These are phyloP conservation scores for Whitmania pigra DNA, from an alignment of 1,140 invertebrate genomes.

Conservation along the genomic window DNA sequence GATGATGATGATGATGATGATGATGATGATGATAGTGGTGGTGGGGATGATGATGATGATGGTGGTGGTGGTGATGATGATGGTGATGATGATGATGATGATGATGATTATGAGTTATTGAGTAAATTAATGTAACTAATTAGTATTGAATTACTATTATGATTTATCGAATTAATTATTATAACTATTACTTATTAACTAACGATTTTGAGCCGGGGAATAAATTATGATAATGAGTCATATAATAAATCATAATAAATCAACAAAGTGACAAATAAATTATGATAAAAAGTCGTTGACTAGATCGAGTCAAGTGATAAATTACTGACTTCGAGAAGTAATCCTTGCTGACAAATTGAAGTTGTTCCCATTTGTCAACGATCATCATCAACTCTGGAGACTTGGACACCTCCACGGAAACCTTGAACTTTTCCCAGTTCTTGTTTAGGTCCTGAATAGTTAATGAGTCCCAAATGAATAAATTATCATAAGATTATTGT, in stretches of 20 bases:
- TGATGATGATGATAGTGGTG: not conserved
- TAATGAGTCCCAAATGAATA: not conserved
- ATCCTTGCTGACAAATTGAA: conserved; percentile 35
- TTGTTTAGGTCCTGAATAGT: conserved; percentile 35
- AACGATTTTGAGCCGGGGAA: too few species aligned
- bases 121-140: too few species aligned
- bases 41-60: too few species aligned
- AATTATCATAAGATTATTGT: not conserved
- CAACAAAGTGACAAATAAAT: too few species aligned
- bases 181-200: too few species aligned
- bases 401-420: conserved; percentile 32
- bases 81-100: not conserved
- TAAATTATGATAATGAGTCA: too few species aligned
- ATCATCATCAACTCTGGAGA: conserved; percentile 36
- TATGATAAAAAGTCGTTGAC: not conserved
- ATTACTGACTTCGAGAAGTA: conserved; percentile 37
- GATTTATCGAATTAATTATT: too few species aligned
- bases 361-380: conserved; percentile 39
- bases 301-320: not conserved
- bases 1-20: not conserved
- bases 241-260: too few species aligned
- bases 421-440: conserved; percentile 39
- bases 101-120: not conserved
- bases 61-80: not conserved
- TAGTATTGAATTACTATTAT: too few species aligned